These are phyloP conservation scores for Ips nitidus DNA, from an alignment of 1,140 invertebrate genomes.

Conservation along the genomic window DNA sequence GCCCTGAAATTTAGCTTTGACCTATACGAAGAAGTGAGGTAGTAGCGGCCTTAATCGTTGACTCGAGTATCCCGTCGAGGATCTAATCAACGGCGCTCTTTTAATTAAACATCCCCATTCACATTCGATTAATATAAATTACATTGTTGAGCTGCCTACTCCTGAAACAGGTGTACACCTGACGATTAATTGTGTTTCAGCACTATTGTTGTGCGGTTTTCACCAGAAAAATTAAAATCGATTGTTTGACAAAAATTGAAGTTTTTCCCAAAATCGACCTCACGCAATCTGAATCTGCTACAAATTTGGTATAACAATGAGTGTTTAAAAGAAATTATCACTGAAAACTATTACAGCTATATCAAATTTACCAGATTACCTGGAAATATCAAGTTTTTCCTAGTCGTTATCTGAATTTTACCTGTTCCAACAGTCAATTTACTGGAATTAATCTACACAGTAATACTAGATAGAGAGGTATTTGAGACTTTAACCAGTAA, in stretches of 20 bases:
- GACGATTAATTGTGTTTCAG: slow-evolving; percentile 14
- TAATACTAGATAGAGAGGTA: too few species aligned
- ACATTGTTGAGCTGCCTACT: slow-evolving; percentile 18
- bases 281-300: too few species aligned
- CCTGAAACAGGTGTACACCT: slow-evolving; percentile 31
- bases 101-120: slow-evolving; percentile 39
- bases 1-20: slow-evolving; percentile 9
- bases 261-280: too few species aligned
- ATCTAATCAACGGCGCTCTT: slow-evolving; percentile 38
- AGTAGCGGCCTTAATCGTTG: slow-evolving; percentile 36
- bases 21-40: slow-evolving; percentile 22
- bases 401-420: too few species aligned
- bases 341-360: too few species aligned
- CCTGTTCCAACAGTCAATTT: too few species aligned
- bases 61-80: slow-evolving; percentile 33
- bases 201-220: slow-evolving; percentile 11
- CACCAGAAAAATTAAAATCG: neutral
- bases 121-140: slow-evolving; percentile 38
- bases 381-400: too few species aligned
- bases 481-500: too few species aligned
- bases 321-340: too few species aligned
- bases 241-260: neutral
- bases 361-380: too few species aligned
- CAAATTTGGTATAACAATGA: too few species aligned
- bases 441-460: too few species aligned